A percentile compares a stretch with the other conserved stretches of the same genome.
These are phyloP conservation scores for Ciconia nigra DNA, from an alignment of 2,797 vertebrate genomes.

Conservation along the genomic window DNA sequence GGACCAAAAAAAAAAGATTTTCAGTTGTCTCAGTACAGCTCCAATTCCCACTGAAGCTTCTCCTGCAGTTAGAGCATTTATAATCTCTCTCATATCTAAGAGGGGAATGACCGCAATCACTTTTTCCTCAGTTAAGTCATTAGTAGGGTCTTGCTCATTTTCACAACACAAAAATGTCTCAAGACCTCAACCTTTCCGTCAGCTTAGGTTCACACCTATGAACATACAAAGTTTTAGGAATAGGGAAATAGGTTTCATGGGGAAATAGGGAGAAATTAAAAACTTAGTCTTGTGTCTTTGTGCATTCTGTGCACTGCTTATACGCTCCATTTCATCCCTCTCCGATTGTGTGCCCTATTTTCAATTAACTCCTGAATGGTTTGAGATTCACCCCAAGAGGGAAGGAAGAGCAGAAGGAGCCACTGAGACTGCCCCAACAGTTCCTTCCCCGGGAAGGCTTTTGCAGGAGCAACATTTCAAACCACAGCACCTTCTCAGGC, in stretches of 20 bases:
- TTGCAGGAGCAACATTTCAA: not conserved
- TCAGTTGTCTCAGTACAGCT: not conserved
- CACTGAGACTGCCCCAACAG: not conserved
- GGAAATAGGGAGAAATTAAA: not conserved
- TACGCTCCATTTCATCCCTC: not conserved
- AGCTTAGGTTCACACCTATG: not conserved
- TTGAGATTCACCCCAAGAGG: not conserved
- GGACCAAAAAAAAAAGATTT: not conserved
- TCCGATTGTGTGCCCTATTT: not conserved
- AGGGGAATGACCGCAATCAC: not conserved
- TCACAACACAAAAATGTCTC: not conserved
- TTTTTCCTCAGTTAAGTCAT: not conserved
- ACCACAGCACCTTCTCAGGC: not conserved
- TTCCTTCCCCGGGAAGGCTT: not conserved
- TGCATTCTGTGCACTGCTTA: not conserved
- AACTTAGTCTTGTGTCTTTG: not conserved
- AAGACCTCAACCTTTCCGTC: not conserved
- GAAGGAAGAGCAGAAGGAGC: not conserved
- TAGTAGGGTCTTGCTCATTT: not conserved
- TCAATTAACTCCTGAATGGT: not conserved
- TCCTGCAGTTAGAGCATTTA: not conserved
- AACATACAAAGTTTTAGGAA: not conserved
- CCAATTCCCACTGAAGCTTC: not conserved
- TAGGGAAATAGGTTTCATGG: not conserved
- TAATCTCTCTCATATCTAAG: not conserved